Conservation (phyloP, 2,797 vertebrate genomes). For the Sarcophilus harrisii region DNA sequence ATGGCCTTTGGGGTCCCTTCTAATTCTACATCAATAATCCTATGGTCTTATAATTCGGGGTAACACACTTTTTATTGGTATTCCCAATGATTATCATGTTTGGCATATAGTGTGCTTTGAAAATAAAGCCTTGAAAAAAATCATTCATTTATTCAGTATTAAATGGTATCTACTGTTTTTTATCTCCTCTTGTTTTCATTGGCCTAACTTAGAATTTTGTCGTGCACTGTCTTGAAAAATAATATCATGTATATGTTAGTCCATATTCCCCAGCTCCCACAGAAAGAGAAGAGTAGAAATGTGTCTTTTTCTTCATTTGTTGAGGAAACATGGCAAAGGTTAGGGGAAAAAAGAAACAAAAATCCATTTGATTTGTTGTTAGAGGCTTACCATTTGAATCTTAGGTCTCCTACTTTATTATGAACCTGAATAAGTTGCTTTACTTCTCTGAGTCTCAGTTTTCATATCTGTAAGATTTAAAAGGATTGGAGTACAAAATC, state of each 20-base stretch:
- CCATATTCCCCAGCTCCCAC: background rate
- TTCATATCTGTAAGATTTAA: background rate
- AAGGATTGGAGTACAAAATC: background rate
- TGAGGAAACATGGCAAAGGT: background rate
- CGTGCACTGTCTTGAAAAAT: background rate
- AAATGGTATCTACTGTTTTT: background rate
- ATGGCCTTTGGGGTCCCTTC: background rate
- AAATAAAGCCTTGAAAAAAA: background rate
- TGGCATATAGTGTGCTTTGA: background rate
- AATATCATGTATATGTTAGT: background rate
- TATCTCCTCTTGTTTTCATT: background rate
- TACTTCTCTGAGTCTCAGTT: background rate
- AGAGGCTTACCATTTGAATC: background rate
- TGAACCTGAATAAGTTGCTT: background rate
- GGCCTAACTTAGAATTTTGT: background rate
- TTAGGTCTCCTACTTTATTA: background rate
- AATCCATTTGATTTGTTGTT: background rate
- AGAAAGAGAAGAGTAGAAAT: background rate
- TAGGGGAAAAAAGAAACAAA: background rate
- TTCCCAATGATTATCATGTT: background rate
- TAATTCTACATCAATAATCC: background rate
- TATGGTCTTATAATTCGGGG: background rate
- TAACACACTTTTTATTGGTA: background rate
- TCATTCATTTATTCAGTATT: background rate
- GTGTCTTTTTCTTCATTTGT: background rate